Evolutionary conservation across 2,797 vertebrate species (phyloP).

Genomic region (Sebastes jordani): DNA sequence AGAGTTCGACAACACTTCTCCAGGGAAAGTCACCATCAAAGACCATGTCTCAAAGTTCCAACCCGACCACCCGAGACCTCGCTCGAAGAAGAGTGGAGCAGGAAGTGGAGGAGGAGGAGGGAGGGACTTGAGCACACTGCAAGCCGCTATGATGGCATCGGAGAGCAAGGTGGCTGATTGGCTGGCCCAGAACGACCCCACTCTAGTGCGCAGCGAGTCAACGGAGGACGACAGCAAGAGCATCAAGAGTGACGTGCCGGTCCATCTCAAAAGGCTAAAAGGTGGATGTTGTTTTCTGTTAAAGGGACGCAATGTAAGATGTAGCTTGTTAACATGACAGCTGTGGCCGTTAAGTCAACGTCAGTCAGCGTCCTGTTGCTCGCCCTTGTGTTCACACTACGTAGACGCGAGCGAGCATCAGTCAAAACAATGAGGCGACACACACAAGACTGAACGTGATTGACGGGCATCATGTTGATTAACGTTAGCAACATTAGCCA

Average conservation of each 20-base stretch:
- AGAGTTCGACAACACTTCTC: constrained; percentile 95
- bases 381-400: too few species aligned
- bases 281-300: constrained; percentile 79
- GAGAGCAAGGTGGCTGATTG: constrained; percentile 98
- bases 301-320: too few species aligned
- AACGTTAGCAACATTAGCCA: too few species aligned
- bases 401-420: too few species aligned
- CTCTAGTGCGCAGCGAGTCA: constrained; percentile 90
- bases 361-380: too few species aligned
- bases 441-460: too few species aligned
- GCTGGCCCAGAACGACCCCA: constrained; percentile 97
- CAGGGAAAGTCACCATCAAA: constrained; percentile 97
- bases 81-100: constrained; percentile 88
- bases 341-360: too few species aligned
- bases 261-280: constrained; percentile 96
- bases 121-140: constrained; percentile 92
- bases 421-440: too few species aligned
- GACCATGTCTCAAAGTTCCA: constrained; percentile 95
- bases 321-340: too few species aligned
- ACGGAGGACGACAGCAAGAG: constrained; percentile 97
- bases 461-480: too few species aligned
- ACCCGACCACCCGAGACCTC: constrained; percentile 87
- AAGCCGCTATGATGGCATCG: constrained; percentile 96
- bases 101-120: constrained; percentile 75
- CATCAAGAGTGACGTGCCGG: constrained; percentile 96